A percentile compares a stretch with the other conserved stretches of the same genome.
phyloP scores from a whole-genome alignment of 2,797 vertebrate species.

The Hoplostethus atlanticus region DNA sequence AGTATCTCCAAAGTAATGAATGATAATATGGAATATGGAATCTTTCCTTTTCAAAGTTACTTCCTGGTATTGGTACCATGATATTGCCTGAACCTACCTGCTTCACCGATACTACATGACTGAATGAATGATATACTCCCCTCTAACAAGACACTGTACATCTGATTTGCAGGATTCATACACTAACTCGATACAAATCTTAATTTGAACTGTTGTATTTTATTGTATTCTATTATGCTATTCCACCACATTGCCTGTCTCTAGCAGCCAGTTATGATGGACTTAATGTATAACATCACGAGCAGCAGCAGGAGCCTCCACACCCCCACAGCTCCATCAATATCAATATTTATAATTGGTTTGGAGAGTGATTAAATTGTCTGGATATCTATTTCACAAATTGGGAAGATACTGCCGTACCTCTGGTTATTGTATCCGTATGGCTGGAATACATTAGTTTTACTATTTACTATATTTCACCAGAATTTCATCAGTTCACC shows the following conservation, averaged over 20 bases:
- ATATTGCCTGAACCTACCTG: no score
- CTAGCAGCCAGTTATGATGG: constrained; percentile 19
- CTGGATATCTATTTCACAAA: constrained; percentile 41
- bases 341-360: constrained; percentile 62
- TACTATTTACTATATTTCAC: constrained; percentile 47
- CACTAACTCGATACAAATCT: no score
- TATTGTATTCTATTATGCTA: neutral
- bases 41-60: no score
- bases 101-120: no score
- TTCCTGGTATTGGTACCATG: no score
- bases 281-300: constrained; percentile 29
- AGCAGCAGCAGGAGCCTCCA: constrained; percentile 8
- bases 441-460: constrained; percentile 41
- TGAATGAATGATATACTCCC: no score
- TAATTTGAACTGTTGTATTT: no score
- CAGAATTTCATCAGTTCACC: constrained; percentile 67
- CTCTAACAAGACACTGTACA: no score
- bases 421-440: constrained; percentile 34
- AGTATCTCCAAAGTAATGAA: no score
- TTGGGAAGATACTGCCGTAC: constrained; percentile 22
- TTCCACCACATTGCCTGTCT: constrained; percentile 8
- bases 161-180: no score
- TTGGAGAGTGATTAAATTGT: constrained; percentile 57
- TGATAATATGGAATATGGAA: no score
- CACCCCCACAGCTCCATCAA: constrained; percentile 44